Conservation (phyloP, 2,797 vertebrate species). For the Tamandua tetradactyla region DNA sequence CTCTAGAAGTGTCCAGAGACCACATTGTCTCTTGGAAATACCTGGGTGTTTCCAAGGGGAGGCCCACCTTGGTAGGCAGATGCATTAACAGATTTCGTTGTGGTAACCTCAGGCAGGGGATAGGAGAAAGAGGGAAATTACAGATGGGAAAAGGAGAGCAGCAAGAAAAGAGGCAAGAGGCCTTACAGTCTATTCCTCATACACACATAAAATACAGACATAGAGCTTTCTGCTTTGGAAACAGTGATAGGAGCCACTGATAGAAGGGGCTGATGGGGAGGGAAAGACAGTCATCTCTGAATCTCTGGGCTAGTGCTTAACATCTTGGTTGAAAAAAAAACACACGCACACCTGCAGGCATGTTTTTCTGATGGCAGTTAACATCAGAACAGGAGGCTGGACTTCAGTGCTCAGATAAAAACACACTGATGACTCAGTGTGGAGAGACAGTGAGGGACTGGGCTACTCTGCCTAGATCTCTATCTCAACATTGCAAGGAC, state of each 20-base stretch:
- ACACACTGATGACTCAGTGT: background rate
- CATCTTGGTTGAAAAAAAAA: conserved; percentile 57
- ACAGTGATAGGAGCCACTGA: background rate
- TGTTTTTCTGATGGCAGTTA: conserved; percentile 11
- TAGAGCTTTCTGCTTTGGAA: background rate
- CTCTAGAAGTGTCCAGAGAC: conserved; percentile 37
- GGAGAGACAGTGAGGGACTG: background rate
- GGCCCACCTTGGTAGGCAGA: background rate
- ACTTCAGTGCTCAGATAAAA: conserved; percentile 18
- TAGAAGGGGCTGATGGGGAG: background rate
- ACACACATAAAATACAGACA: background rate
- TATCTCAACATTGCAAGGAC: background rate
- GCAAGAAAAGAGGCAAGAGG: background rate
- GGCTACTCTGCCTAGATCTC: background rate
- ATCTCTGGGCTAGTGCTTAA: conserved; percentile 39
- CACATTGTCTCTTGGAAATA: conserved; percentile 42
- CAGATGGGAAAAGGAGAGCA: background rate
- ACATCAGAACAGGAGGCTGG: background rate
- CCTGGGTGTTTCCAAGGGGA: conserved; percentile 45
- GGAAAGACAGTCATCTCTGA: conserved; percentile 56
- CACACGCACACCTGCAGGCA: conserved; percentile 59
- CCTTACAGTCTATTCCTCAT: background rate
- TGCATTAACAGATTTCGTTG: background rate
- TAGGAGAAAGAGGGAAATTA: background rate
- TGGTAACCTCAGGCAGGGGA: background rate